These are phyloP conservation scores for Anoura caudifer DNA, from an alignment of 2,113 vertebrate genomes.

Conservation along the genomic window DNA sequence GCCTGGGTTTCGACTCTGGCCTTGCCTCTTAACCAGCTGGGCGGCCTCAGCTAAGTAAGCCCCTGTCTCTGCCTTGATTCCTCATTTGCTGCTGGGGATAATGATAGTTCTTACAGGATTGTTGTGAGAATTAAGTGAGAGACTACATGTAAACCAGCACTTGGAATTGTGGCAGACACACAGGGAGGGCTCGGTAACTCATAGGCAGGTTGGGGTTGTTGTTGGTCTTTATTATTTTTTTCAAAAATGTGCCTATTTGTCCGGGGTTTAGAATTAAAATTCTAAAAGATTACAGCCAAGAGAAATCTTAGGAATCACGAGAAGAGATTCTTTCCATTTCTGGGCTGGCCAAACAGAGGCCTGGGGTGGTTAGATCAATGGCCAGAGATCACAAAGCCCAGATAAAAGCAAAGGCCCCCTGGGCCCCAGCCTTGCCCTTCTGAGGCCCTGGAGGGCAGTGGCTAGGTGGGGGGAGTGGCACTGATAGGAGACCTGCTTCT, in stretches of 20 bases:
- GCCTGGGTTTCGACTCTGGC: neutral
- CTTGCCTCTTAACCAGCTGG: neutral
- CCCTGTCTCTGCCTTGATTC: neutral
- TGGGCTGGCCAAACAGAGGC: neutral
- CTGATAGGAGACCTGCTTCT: neutral
- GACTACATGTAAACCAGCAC: neutral
- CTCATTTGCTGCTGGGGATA: neutral
- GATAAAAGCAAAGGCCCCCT: neutral
- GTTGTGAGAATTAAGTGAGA: neutral
- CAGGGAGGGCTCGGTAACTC: no score
- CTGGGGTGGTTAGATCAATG: neutral
- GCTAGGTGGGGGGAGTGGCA: neutral
- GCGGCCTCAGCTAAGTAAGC: neutral
- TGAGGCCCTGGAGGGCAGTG: neutral
- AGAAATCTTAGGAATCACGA: neutral
- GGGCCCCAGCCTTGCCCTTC: no score
- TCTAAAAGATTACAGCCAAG: neutral
- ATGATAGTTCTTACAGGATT: neutral
- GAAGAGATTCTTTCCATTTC: neutral
- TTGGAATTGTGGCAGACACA: neutral
- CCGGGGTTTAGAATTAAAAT: neutral
- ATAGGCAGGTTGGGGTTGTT: no score
- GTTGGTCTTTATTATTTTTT: neutral
- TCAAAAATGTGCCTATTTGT: neutral
- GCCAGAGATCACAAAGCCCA: neutral